A percentile compares a stretch with the other conserved stretches of the same genome.
phyloP scores from a whole-genome alignment of 2,888 invertebrate species.

The Cyclophora punctaria region DNA sequence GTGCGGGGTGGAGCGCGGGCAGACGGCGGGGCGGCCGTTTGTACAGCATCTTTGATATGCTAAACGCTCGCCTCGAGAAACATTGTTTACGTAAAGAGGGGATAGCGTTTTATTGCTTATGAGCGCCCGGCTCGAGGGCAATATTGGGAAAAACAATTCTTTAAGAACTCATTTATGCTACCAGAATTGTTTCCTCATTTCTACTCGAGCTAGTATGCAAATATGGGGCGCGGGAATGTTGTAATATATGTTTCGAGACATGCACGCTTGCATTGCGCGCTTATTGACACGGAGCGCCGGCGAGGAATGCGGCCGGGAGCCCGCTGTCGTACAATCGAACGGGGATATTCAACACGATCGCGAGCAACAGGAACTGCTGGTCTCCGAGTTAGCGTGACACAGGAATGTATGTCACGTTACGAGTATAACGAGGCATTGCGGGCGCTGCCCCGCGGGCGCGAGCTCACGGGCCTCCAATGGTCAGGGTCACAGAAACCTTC shows the following conservation, averaged over 20 bases:
- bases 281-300: conserved; percentile 10
- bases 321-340: not conserved
- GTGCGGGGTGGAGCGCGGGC: conserved; percentile 3
- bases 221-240: conserved; percentile 13
- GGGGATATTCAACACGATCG: conserved; percentile 10
- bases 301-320: not conserved
- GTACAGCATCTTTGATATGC: conserved; percentile 44
- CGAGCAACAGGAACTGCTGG: conserved; percentile 6
- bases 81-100: conserved; percentile 40
- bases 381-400: conserved; percentile 16
- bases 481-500: conserved; percentile 11
- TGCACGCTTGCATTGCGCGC: conserved; percentile 14
- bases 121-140: conserved; percentile 31
- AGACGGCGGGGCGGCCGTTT: conserved; percentile 22
- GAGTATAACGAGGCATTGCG: conserved; percentile 6
- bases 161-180: conserved; percentile 24
- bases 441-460: conserved; percentile 5
- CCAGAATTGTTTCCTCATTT: conserved; percentile 23
- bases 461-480: conserved; percentile 1
- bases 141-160: conserved; percentile 41
- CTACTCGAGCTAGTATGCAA: conserved; percentile 10
- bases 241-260: conserved; percentile 14
- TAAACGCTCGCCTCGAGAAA: conserved; percentile 41
- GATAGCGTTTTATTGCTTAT: conserved; percentile 47
- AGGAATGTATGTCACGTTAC: conserved; percentile 9